Conservation (phyloP, 2,113 vertebrate species). For the Peromyscus maniculatus region DNA sequence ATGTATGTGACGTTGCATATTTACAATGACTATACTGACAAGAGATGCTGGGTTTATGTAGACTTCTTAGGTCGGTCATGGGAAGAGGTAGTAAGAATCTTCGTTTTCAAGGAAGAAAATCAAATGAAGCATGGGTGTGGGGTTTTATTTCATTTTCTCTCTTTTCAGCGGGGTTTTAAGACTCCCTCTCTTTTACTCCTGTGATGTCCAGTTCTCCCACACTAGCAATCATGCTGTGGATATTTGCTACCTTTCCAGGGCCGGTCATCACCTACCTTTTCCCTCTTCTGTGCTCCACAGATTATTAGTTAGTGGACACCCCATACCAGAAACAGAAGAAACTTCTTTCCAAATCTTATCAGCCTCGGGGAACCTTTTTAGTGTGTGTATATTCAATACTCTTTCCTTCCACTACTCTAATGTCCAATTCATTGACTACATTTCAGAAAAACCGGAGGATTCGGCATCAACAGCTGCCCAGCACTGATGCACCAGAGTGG, state of each 20-base stretch:
- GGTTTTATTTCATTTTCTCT: constrained; percentile 34
- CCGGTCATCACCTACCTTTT: not conserved
- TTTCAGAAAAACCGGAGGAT: not conserved
- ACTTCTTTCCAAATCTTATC: not conserved
- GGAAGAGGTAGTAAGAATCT: not conserved
- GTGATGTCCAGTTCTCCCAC: not conserved
- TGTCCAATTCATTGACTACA: not conserved
- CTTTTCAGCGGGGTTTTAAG: not conserved
- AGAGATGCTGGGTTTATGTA: not conserved
- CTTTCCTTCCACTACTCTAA: not conserved
- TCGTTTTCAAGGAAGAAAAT: not conserved
- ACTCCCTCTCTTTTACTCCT: not conserved
- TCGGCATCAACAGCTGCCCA: not conserved
- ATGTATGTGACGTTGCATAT: not conserved
- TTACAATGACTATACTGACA: not conserved
- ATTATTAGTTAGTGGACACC: not conserved
- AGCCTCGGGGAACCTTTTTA: not conserved
- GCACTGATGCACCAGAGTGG: not conserved
- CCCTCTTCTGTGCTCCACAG: not conserved
- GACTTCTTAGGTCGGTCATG: not conserved
- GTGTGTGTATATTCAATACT: not conserved
- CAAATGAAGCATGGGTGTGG: not conserved
- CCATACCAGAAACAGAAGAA: not conserved
- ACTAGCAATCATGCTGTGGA: not conserved
- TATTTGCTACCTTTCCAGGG: not conserved